Percentiles rank a stretch among this genome's conserved stretches.
Conservation (phyloP, 2,113 vertebrate genomes). For the Thalassarche chlororhynchos region DNA sequence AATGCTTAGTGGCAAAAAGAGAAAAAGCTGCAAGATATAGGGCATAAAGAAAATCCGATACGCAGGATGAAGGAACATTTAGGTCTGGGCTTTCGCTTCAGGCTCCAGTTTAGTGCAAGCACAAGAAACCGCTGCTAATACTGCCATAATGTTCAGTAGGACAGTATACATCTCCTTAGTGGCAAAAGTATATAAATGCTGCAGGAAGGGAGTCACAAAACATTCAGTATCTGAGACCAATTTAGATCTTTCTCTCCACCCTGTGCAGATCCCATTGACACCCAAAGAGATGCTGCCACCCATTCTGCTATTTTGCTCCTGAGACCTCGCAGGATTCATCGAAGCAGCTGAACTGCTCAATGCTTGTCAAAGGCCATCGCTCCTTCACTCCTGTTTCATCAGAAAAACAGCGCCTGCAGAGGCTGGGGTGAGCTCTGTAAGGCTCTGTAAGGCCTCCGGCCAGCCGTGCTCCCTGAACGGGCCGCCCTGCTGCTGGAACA, state of each 20-base stretch:
- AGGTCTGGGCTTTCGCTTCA: background rate
- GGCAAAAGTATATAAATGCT: background rate
- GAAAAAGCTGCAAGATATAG: constrained; percentile 21
- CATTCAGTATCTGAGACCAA: background rate
- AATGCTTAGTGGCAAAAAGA: constrained; percentile 55
- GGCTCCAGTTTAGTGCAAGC: background rate
- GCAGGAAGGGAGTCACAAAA: background rate
- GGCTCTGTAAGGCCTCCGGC: background rate
- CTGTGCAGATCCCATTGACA: background rate
- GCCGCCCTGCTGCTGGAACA: background rate
- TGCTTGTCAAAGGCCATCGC: background rate
- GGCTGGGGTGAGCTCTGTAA: background rate
- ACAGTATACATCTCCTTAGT: background rate
- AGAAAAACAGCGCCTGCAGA: background rate
- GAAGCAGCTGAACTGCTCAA: background rate
- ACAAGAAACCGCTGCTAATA: background rate
- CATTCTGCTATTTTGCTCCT: background rate
- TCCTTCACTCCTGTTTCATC: background rate
- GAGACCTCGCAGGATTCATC: background rate
- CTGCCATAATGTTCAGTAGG: background rate
- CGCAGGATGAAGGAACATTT: background rate
- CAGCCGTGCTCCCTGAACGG: background rate
- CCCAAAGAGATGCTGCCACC: background rate
- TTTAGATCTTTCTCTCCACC: background rate
- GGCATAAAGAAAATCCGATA: constrained; percentile 16